phyloP scores from a whole-genome alignment of 1,140 invertebrate genomes.

The Drosophila rufa region DNA sequence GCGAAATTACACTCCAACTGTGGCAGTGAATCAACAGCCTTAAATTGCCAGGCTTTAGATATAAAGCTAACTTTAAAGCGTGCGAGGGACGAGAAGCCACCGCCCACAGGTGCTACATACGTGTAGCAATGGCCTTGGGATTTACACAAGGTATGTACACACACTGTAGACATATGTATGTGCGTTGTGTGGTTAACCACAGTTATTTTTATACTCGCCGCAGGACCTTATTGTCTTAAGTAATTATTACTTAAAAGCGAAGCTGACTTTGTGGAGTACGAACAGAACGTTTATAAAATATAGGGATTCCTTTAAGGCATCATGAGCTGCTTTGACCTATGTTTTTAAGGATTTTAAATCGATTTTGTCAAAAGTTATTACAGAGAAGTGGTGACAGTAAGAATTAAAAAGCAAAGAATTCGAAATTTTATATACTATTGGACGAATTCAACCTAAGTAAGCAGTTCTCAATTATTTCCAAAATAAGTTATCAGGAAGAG shows the following conservation, averaged over 20 bases:
- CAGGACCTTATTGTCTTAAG: constrained; percentile 14
- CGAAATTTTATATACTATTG: no score
- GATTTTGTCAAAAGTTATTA: no score
- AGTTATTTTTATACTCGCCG: constrained; percentile 26
- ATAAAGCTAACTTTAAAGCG: constrained; percentile 34
- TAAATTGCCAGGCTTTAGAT: constrained; percentile 38
- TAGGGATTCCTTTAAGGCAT: no score
- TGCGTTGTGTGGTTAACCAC: constrained; percentile 43
- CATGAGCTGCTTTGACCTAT: no score
- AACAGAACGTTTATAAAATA: not conserved
- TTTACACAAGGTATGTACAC: constrained; percentile 1
- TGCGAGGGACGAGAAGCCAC: not conserved
- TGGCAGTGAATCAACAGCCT: constrained; percentile 28
- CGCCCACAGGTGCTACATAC: constrained; percentile 20
- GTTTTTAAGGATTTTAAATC: no score
- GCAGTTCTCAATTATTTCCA: no score
- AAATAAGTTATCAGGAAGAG: no score
- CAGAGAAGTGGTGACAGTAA: no score
- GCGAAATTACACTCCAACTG: constrained; percentile 37
- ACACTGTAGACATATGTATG: not conserved
- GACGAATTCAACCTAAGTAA: no score
- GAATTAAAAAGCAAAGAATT: no score
- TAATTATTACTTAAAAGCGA: constrained; percentile 4
- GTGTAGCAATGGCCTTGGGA: constrained; percentile 30
- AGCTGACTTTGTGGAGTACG: not conserved